Conservation (phyloP, 2,888 invertebrate species). For the Caenorhabditis virilis region DNA sequence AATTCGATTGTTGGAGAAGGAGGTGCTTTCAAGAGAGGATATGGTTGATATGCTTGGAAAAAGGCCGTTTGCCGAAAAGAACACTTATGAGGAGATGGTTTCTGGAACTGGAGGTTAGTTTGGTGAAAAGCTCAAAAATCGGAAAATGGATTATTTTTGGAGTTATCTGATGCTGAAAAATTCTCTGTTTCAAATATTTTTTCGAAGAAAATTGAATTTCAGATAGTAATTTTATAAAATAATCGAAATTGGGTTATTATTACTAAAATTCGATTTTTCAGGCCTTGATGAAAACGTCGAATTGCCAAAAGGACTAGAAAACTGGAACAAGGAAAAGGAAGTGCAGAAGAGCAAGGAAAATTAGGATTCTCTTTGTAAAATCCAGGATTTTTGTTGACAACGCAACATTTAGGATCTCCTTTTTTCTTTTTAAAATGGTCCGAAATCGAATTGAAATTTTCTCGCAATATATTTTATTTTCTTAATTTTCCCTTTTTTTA, state of each 20-base stretch:
- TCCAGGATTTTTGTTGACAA: constrained; percentile 6
- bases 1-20: constrained; percentile 85
- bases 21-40: constrained; percentile 91
- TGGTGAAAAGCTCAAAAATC: background rate
- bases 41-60: constrained; percentile 94
- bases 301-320: constrained; percentile 89
- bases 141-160: too few species aligned
- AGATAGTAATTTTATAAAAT: constrained; percentile 1
- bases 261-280: constrained; percentile 1
- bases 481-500: constrained; percentile 1
- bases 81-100: constrained; percentile 98
- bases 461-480: constrained; percentile 5
- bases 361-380: background rate
- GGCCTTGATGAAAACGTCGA: constrained; percentile 94
- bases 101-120: constrained; percentile 78
- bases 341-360: constrained; percentile 25
- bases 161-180: too few species aligned
- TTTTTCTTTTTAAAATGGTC: background rate
- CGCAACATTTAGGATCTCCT: background rate
- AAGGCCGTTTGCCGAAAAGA: constrained; percentile 95
- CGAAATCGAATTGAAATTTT: too few species aligned
- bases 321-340: constrained; percentile 79
- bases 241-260: background rate
- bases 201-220: too few species aligned
- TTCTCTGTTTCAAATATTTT: too few species aligned